Base-by-base conservation (phyloP, 2,797 vertebrate genomes). In the Gymnothorax reevesii region DNA sequence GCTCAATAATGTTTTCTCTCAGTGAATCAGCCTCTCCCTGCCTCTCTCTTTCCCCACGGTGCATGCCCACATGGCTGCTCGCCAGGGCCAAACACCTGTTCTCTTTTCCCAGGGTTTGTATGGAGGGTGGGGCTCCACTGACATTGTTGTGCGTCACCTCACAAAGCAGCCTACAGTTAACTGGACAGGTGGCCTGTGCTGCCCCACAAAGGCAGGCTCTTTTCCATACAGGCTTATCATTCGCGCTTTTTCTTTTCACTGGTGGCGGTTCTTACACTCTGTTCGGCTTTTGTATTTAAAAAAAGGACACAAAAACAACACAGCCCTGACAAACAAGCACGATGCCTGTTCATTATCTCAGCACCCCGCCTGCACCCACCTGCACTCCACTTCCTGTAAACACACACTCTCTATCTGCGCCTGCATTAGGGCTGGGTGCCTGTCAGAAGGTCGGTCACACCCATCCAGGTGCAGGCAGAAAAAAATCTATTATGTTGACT, bases 51-150 rank as follows among this genome's bases (percentile, higher is more conserved):
- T 3, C 79, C 55, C 80, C 66, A 27, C 25, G 57, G 25, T 82
- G 84, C 42, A 20, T 73, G 77, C 33, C 62, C 66, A 86, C 84
- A 77, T 17, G 84, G 77, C 84, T 82, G 25, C 84, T 83, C 79
- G 86, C 84, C 86, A 84, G 73, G 83, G 49, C n/a, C 69, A 75
- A 88, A 87, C 89, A 90, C 89, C 88, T 90, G 89, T 88, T 87
- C 86, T 62, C 77, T 79, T 85, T 87, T 87, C 87, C 88, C 88
- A 86, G 82, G 82, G 80, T 87, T 85, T 89, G 83, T 85, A 55
- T 87, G 84, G 83, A 86, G 86, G 86, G 86, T 83, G 88, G 84
- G 66, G 86, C 25, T 55, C 82, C 60, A 33, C 84, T 57, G 22
- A 55, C 77, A 86, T 88, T 88, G 88, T 88, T 88, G 84, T 83